Percentiles rank a stretch among this genome's conserved stretches.
phyloP scores from a whole-genome alignment of 1,140 invertebrate species.

The Pachyrhynchus sulphureomaculatus region DNA sequence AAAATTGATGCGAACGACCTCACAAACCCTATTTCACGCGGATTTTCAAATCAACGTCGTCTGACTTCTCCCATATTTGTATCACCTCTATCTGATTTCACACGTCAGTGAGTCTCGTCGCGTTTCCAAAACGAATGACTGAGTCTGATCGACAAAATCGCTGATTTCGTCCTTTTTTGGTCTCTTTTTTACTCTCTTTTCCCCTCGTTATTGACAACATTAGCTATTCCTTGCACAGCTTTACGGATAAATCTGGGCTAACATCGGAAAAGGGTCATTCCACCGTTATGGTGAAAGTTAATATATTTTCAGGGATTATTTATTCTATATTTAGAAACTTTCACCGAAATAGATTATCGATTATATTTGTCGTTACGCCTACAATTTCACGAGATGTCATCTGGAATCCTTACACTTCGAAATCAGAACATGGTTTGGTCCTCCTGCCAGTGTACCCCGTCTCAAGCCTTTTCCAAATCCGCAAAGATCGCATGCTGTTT shows the following conservation, averaged over 20 bases:
- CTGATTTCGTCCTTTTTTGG: constrained; percentile 11
- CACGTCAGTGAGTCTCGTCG: constrained; percentile 14
- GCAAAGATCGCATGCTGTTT: no score
- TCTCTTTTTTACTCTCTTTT: neutral
- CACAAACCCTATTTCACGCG: neutral
- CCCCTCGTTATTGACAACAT: constrained; percentile 5
- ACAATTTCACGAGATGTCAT: no score
- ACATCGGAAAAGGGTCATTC: neutral
- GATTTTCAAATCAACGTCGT: neutral
- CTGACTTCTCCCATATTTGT: constrained; percentile 24
- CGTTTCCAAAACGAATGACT: constrained; percentile 7
- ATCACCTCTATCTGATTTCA: constrained; percentile 23
- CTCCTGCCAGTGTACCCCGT: no score
- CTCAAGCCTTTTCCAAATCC: no score
- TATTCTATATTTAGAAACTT: no score
- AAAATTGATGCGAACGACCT: no score
- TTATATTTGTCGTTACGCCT: no score
- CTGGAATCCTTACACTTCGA: no score
- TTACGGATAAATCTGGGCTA: constrained; percentile 4
- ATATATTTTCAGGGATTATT: no score
- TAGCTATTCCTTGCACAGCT: constrained; percentile 8
- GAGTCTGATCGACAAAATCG: constrained; percentile 15
- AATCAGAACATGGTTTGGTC: no score
- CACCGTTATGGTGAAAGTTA: no score
- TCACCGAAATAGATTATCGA: no score